Conservation (phyloP, 2,113 vertebrate species). For the Pyxicephalus adspersus region DNA sequence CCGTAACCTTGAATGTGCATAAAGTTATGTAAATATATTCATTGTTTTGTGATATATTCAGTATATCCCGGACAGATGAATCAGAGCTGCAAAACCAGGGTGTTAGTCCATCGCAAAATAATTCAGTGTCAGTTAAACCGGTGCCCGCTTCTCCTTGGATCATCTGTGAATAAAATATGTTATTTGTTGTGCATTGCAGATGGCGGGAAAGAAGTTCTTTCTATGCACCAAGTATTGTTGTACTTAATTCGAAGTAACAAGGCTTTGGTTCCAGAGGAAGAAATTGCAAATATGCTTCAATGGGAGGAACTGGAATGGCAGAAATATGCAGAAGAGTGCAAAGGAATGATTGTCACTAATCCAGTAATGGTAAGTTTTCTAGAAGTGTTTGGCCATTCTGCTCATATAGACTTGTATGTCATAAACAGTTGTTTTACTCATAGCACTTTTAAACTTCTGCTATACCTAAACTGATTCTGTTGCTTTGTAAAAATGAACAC, state of each 20-base stretch:
- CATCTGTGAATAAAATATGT: neutral
- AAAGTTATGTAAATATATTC: neutral
- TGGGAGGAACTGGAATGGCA: conserved; percentile 98
- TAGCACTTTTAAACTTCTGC: too few relatives aligned
- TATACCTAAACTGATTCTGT: too few relatives aligned
- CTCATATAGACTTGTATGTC: neutral
- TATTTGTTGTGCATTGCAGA: conserved; percentile 72
- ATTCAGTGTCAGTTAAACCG: neutral
- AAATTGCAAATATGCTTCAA: conserved; percentile 97
- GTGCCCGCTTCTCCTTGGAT: neutral
- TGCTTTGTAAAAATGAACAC: too few relatives aligned
- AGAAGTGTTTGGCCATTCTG: neutral
- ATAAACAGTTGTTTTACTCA: too few relatives aligned
- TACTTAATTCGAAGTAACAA: conserved; percentile 91
- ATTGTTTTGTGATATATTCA: conserved; percentile 2
- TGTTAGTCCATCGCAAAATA: neutral
- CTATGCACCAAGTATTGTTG: conserved; percentile 97
- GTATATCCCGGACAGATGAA: neutral
- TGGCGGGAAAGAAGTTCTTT: conserved; percentile 96
- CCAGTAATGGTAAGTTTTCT: conserved; percentile 86
- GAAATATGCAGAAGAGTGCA: conserved; percentile 98
- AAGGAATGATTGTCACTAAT: conserved; percentile 98
- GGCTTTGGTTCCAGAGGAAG: conserved; percentile 92
- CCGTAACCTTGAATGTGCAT: neutral
- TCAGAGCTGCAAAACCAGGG: neutral